These are phyloP conservation scores for Campopleginae sp. DNA, from an alignment of 2,888 invertebrate genomes.

Conservation along the genomic window DNA sequence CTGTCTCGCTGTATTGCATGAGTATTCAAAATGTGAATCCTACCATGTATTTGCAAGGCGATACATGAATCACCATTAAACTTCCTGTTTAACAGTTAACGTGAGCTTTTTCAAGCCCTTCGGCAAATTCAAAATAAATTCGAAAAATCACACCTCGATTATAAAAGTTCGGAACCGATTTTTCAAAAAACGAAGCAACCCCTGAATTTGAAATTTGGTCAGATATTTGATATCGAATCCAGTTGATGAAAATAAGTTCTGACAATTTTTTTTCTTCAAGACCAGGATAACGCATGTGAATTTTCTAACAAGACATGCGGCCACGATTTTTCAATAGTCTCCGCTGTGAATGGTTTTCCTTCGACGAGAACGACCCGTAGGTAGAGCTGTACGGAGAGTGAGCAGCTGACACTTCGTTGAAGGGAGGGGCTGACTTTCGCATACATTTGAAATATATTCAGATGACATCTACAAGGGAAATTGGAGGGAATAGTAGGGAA, in stretches of 20 bases:
- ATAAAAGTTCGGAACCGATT: background rate
- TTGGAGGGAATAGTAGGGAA: conserved; percentile 79
- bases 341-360: background rate
- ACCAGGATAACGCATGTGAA: background rate
- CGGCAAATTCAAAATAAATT: background rate
- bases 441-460: conserved; percentile 78
- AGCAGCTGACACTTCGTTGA: conserved; percentile 55
- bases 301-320: background rate
- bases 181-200: background rate
- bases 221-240: background rate
- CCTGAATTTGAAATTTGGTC: background rate
- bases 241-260: background rate
- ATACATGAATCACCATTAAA: background rate
- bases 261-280: background rate
- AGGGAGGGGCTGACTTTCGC: conserved; percentile 7
- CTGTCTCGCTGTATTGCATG: background rate
- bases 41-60: background rate
- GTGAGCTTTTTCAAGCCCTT: background rate
- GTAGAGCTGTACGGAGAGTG: conserved; percentile 37
- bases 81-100: background rate
- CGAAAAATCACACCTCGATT: background rate
- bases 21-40: background rate
- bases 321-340: background rate
- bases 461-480: conserved; percentile 82
- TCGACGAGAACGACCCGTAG: background rate